Conservation (phyloP, 2,797 vertebrate genomes). For the Brachyalestes nurse region DNA sequence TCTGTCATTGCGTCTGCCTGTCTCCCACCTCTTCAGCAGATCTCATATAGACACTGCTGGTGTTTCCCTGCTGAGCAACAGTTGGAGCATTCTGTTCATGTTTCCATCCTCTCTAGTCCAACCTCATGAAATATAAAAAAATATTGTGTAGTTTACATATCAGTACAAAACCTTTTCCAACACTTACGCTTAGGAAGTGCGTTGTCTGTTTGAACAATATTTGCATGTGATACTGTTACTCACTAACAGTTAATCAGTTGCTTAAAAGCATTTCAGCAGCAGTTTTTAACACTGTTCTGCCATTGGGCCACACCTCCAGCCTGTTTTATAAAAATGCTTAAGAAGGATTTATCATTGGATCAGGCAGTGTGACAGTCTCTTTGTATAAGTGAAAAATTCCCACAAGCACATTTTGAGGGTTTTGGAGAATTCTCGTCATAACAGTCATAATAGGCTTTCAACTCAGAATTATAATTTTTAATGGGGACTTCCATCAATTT, state of each 20-base stretch:
- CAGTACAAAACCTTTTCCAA: neutral
- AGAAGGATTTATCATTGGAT: neutral
- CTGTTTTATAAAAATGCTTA: neutral
- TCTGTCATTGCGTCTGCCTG: slow-evolving; percentile 35
- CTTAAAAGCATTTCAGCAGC: neutral
- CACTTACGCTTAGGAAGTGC: neutral
- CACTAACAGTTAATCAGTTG: slow-evolving; percentile 14
- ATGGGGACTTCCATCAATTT: too few species aligned
- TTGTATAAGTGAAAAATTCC: too few species aligned
- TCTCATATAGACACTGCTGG: slow-evolving; percentile 17
- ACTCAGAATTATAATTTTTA: too few species aligned
- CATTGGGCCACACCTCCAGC: neutral
- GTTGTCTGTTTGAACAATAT: neutral
- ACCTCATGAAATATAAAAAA: neutral
- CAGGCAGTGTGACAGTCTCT: too few species aligned
- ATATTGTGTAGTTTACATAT: slow-evolving; percentile 6
- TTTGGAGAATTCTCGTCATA: too few species aligned
- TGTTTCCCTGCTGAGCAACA: slow-evolving; percentile 41
- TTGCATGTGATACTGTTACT: neutral
- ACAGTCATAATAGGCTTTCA: too few species aligned
- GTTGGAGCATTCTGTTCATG: slow-evolving; percentile 1
- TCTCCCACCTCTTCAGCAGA: slow-evolving; percentile 7
- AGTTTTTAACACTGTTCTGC: neutral
- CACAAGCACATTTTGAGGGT: neutral
- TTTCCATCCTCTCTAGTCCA: neutral